These are phyloP conservation scores for Furcula furcula DNA, from an alignment of 2,888 invertebrate genomes.

Conservation along the genomic window DNA sequence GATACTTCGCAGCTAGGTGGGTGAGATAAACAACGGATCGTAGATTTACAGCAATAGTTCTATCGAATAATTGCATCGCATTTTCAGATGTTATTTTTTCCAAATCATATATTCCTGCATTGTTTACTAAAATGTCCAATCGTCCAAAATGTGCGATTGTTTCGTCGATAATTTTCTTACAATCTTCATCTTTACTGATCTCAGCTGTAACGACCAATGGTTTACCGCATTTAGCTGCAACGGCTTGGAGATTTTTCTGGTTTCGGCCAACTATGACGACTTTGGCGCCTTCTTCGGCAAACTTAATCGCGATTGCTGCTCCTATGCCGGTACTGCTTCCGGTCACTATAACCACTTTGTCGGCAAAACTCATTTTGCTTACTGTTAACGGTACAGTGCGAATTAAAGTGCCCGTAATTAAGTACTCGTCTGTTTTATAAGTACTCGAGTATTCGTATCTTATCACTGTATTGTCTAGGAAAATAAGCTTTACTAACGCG, in stretches of 20 bases:
- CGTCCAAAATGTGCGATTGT: slow-evolving; percentile 32
- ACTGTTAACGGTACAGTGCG: too few species aligned
- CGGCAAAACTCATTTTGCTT: slow-evolving; percentile 32
- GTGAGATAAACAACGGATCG: slow-evolving; percentile 34
- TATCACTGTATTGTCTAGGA: too few species aligned
- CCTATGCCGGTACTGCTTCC: slow-evolving; percentile 37
- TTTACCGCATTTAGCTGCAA: slow-evolving; percentile 24
- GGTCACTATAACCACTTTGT: slow-evolving; percentile 35
- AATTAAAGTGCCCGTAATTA: too few species aligned
- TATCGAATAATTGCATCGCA: slow-evolving; percentile 33
- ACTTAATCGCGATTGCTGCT: slow-evolving; percentile 27
- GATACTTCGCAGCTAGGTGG: slow-evolving; percentile 87
- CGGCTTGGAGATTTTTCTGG: slow-evolving; percentile 24
- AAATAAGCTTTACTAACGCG: too few species aligned
- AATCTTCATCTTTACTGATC: slow-evolving; percentile 28
- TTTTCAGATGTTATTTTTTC: slow-evolving; percentile 27
- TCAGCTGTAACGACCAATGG: slow-evolving; percentile 34
- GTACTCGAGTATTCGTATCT: too few species aligned
- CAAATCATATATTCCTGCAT: slow-evolving; percentile 26
- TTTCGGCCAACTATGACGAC: slow-evolving; percentile 36
- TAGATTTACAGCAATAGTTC: slow-evolving; percentile 35
- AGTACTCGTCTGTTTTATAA: too few species aligned
- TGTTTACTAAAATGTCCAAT: slow-evolving; percentile 42
- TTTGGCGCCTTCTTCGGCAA: slow-evolving; percentile 25
- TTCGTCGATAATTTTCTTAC: slow-evolving; percentile 24